Conservation (phyloP, 2,113 vertebrate genomes). For the Merops nubicus region DNA sequence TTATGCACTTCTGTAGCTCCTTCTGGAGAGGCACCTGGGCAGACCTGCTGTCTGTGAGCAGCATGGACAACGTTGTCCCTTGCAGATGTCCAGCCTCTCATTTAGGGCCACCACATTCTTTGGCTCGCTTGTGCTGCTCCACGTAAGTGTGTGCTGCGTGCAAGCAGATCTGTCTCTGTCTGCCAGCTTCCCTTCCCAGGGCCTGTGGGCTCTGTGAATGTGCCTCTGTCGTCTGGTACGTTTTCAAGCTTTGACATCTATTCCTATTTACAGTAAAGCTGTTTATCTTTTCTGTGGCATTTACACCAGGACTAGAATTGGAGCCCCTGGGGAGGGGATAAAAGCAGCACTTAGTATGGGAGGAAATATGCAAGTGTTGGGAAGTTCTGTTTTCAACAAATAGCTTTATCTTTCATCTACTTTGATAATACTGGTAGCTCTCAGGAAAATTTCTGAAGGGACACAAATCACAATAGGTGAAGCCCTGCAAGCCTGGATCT, state of each 20-base stretch:
- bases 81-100: fast-evolving
- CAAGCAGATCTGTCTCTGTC: background rate
- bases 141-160: fast-evolving
- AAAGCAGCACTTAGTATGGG: background rate
- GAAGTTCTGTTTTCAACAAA: constrained; percentile 44
- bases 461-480: background rate
- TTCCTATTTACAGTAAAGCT: background rate
- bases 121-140: background rate
- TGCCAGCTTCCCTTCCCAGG: background rate
- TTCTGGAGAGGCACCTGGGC: background rate
- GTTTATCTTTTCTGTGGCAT: background rate
- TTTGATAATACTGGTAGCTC: background rate
- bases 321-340: background rate
- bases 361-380: background rate
- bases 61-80: background rate
- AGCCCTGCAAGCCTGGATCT: background rate
- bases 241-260: background rate
- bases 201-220: fast-evolving
- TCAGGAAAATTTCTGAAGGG: constrained; percentile 14
- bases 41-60: background rate
- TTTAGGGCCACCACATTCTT: background rate
- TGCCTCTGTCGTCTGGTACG: background rate
- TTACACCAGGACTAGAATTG: background rate
- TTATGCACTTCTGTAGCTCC: background rate
- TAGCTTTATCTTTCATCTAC: background rate